These are phyloP conservation scores for Leucoptera coffeella DNA, from an alignment of 2,888 invertebrate species.

Conservation along the genomic window DNA sequence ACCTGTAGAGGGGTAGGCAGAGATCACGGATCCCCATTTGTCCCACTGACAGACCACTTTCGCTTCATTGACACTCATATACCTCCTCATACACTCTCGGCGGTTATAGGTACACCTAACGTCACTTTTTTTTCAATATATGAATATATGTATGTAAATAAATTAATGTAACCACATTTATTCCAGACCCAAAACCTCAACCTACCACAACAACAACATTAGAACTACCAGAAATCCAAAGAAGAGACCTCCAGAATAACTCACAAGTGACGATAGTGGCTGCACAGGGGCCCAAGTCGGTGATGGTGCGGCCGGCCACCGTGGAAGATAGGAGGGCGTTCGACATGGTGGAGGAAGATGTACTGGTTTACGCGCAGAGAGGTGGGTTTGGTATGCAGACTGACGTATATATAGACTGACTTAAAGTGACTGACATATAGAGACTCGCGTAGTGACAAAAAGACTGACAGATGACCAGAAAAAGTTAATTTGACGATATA, in stretches of 20 bases:
- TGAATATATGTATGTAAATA: not conserved
- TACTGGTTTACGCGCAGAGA: conserved; percentile 12
- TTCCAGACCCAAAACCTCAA: not conserved
- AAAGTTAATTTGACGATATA: too few relatives aligned
- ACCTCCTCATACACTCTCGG: too few relatives aligned
- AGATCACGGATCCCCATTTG: too few relatives aligned
- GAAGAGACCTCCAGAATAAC: conserved; percentile 13
- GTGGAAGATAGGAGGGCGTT: conserved; percentile 9
- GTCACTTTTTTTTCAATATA: not conserved
- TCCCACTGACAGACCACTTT: too few relatives aligned
- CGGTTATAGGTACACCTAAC: not conserved
- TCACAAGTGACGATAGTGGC: conserved; percentile 16
- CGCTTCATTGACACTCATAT: too few relatives aligned
- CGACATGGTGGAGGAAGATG: conserved; percentile 17
- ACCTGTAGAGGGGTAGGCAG: too few relatives aligned
- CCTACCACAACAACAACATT: not conserved
- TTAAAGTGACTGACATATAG: too few relatives aligned
- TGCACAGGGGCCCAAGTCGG: too few relatives aligned
- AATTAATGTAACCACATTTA: not conserved
- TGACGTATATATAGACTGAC: too few relatives aligned
- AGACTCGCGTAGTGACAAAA: too few relatives aligned
- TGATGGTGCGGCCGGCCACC: conserved; percentile 13
- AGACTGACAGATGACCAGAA: too few relatives aligned
- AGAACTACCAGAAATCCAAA: conserved; percentile 14
- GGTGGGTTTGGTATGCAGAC: too few relatives aligned